A percentile compares a stretch with the other conserved stretches of the same genome.
phyloP scores from a whole-genome alignment of 2,113 vertebrate genomes.

The Hyla sarda region DNA sequence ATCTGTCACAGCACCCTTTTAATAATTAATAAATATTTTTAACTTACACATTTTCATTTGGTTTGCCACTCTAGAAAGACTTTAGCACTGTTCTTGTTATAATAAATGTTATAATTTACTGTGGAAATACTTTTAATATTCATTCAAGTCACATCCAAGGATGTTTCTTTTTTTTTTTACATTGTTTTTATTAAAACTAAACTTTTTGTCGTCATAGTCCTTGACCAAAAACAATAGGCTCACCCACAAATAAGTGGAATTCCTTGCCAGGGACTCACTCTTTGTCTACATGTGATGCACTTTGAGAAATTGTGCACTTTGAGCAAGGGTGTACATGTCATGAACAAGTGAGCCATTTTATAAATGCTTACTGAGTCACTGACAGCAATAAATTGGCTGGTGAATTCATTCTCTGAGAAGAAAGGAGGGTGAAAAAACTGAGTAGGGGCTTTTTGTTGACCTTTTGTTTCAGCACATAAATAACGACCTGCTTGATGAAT shows the following conservation, averaged over 20 bases:
- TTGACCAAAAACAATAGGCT: not conserved
- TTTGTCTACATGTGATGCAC: not conserved
- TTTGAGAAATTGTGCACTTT: constrained; percentile 47
- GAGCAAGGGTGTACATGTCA: constrained; percentile 31
- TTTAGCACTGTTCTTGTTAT: too few relatives aligned
- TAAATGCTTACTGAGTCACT: constrained; percentile 15
- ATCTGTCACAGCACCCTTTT: too few relatives aligned
- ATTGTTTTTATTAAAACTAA: not conserved
- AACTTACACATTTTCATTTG: too few relatives aligned
- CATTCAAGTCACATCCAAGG: not conserved
- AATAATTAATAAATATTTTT: too few relatives aligned
- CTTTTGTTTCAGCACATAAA: constrained; percentile 45
- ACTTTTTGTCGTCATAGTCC: not conserved
- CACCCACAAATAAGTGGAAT: not conserved
- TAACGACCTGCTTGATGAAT: constrained; percentile 41
- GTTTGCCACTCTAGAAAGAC: too few relatives aligned
- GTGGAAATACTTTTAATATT: not conserved
- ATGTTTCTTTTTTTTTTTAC: not conserved
- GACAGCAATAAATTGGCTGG: constrained; percentile 22
- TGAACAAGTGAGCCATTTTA: constrained; percentile 39
- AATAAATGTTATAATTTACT: not conserved
- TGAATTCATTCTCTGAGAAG: constrained; percentile 30
- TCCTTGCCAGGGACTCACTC: not conserved
- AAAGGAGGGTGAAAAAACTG: not conserved
- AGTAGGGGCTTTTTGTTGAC: constrained; percentile 26